Evolutionary conservation across 2,797 vertebrate genomes (phyloP).

Genomic region (Yasuhikotakia modesta): DNA sequence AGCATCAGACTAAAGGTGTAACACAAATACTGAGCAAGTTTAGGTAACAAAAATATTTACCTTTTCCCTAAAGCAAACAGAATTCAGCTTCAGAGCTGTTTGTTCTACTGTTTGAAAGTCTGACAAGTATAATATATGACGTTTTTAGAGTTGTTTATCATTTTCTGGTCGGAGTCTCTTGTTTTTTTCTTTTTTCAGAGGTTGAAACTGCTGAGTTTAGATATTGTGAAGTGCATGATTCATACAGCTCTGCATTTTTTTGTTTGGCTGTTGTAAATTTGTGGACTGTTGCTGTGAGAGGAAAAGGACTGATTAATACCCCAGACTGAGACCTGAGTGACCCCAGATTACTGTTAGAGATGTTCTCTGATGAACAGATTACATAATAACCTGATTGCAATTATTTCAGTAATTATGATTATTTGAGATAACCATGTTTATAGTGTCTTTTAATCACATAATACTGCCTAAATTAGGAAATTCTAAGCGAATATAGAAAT

Average conservation of each 20-base stretch:
- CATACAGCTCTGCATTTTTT: constrained; percentile 77
- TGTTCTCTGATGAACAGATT: too few relatives aligned
- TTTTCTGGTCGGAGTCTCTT: constrained; percentile 73
- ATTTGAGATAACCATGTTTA: neutral
- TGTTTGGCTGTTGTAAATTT: constrained; percentile 69
- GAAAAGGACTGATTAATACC: constrained; percentile 48
- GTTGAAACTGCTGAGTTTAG: constrained; percentile 83
- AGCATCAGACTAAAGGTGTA: neutral
- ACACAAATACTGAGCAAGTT: constrained; percentile 70
- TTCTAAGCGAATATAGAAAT: too few relatives aligned
- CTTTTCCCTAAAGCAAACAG: constrained; percentile 73
- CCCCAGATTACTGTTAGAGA: constrained; percentile 9
- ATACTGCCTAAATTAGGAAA: too few relatives aligned
- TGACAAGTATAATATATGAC: constrained; percentile 79
- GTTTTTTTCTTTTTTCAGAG: constrained; percentile 74
- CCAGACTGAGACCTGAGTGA: too few relatives aligned
- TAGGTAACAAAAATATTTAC: constrained; percentile 68
- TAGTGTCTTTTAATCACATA: neutral
- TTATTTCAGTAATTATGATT: neutral
- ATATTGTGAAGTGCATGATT: constrained; percentile 81
- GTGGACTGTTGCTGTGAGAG: constrained; percentile 63
- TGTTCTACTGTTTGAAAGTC: constrained; percentile 81
- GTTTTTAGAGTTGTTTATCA: constrained; percentile 85
- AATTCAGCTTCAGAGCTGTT: constrained; percentile 74
- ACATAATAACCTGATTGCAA: neutral